phyloP scores from a whole-genome alignment of 2,888 invertebrate species.

The Busseola fusca region DNA sequence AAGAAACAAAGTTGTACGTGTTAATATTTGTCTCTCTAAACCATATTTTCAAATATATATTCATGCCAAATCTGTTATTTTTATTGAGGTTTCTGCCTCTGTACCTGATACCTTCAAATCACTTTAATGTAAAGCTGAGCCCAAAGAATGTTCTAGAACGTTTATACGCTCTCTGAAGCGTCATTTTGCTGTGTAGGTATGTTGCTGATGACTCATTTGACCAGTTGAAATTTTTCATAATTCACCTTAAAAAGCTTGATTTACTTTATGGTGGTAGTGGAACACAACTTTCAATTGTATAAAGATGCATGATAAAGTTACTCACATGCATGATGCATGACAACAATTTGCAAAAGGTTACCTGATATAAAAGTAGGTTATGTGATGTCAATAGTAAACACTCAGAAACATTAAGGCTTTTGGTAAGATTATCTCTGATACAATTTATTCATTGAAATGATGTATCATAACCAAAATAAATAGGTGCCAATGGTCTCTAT shows the following conservation, averaged over 20 bases:
- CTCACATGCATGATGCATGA: slow-evolving; percentile 42
- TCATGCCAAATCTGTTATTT: slow-evolving; percentile 60
- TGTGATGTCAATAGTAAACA: slow-evolving; percentile 11
- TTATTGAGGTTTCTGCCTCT: slow-evolving; percentile 63
- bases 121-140: slow-evolving; percentile 42
- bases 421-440: neutral
- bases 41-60: slow-evolving; percentile 60
- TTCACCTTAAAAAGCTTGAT: slow-evolving; percentile 31
- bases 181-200: slow-evolving; percentile 52
- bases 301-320: slow-evolving; percentile 45
- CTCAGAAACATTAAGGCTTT: slow-evolving; percentile 11
- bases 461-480: no score
- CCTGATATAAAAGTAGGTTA: slow-evolving; percentile 27
- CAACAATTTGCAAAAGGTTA: slow-evolving; percentile 14
- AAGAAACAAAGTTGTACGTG: slow-evolving; percentile 62
- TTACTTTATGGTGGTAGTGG: slow-evolving; percentile 39
- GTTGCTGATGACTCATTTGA: slow-evolving; percentile 60
- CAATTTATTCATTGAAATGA: no score
- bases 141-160: slow-evolving; percentile 80
- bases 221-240: slow-evolving; percentile 35
- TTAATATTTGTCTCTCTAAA: slow-evolving; percentile 42
- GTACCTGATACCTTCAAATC: slow-evolving; percentile 59
- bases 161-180: slow-evolving; percentile 57
- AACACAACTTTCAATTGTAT: slow-evolving; percentile 10
- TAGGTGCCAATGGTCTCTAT: neutral